phyloP scores from a whole-genome alignment of 2,113 vertebrate species.

The Macquaria australasica region DNA sequence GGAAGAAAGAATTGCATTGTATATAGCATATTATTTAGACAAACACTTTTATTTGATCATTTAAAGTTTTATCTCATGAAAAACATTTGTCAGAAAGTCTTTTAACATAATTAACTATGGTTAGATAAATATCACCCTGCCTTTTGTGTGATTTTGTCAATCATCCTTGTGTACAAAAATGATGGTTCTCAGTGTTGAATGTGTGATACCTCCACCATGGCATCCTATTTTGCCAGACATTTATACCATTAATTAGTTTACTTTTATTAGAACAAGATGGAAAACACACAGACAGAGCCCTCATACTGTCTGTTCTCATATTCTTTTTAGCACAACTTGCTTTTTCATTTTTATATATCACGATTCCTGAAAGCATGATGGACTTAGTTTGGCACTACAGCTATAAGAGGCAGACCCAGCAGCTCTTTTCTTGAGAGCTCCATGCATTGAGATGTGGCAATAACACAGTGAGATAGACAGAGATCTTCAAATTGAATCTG shows the following conservation, averaged over 20 bases:
- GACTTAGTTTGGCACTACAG: constrained; percentile 4
- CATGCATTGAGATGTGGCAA: constrained; percentile 42
- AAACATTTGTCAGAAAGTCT: no score
- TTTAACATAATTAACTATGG: background rate
- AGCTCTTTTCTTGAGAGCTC: constrained; percentile 30
- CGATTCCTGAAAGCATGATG: constrained; percentile 8
- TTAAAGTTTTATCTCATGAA: background rate
- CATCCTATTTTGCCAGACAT: background rate
- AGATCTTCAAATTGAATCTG: constrained; percentile 70
- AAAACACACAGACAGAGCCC: background rate
- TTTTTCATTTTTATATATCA: background rate
- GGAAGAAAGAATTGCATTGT: background rate
- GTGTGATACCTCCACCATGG: background rate
- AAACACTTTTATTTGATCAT: background rate
- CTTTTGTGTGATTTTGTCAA: background rate
- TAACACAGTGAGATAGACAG: constrained; percentile 45
- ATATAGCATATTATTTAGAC: background rate
- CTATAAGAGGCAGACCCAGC: background rate
- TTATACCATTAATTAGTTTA: background rate
- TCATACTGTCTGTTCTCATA: background rate
- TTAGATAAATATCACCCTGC: background rate
- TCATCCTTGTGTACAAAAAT: background rate
- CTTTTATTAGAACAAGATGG: background rate
- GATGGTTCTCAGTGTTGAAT: background rate
- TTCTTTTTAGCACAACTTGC: background rate